phyloP scores from a whole-genome alignment of 1,140 invertebrate species.

The Leguminivora glycinivorella region DNA sequence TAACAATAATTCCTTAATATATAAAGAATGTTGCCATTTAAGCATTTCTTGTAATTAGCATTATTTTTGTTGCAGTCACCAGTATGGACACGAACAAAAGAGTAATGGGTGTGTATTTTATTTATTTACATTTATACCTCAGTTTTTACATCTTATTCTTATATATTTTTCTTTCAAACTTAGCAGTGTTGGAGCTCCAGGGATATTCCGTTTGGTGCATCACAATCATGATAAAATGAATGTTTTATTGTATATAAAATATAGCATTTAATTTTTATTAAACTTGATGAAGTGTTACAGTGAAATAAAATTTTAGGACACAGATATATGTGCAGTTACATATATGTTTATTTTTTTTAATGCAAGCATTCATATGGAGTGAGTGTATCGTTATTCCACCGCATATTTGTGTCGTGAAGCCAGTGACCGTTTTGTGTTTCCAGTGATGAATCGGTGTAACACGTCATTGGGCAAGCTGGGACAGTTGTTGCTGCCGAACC shows the following conservation, averaged over 20 bases:
- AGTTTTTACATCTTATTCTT: neutral
- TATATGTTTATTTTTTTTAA: neutral
- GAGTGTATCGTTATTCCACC: neutral
- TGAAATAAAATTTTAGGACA: neutral
- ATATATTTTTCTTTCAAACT: neutral
- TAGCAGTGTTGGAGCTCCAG: neutral
- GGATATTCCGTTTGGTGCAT: neutral
- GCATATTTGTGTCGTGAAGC: neutral
- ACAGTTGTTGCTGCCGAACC: slow-evolving; percentile 55
- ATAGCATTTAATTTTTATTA: neutral
- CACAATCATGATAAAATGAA: slow-evolving; percentile 1
- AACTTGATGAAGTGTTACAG: neutral
- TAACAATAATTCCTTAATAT: slow-evolving; percentile 8
- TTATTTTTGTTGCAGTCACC: slow-evolving; percentile 50
- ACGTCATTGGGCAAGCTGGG: slow-evolving; percentile 53
- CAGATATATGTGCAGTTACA: neutral
- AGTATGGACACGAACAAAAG: slow-evolving; percentile 47
- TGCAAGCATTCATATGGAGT: neutral
- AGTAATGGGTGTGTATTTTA: slow-evolving; percentile 54
- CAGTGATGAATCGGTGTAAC: slow-evolving; percentile 69
- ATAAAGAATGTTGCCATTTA: slow-evolving; percentile 25
- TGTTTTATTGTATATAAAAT: slow-evolving; percentile 39
- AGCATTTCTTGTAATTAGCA: slow-evolving; percentile 31
- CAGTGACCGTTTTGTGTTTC: slow-evolving; percentile 40
- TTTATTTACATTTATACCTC: slow-evolving; percentile 1